A percentile compares a stretch with the other conserved stretches of the same genome.
These are phyloP conservation scores for Rosalia funebris DNA, from an alignment of 2,888 invertebrate species.

Conservation along the genomic window DNA sequence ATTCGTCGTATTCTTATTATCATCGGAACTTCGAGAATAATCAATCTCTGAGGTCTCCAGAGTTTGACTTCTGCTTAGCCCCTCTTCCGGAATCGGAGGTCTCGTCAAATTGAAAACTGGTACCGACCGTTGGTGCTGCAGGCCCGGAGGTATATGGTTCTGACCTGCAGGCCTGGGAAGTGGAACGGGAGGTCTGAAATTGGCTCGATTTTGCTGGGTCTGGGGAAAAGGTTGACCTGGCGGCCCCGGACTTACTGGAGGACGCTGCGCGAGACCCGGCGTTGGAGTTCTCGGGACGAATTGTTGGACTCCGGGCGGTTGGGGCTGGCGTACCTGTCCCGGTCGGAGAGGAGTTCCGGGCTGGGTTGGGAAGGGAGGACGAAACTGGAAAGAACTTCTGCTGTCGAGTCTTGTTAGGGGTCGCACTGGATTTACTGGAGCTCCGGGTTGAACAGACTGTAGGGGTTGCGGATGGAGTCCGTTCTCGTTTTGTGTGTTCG, in stretches of 20 bases:
- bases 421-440: conserved; percentile 49
- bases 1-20: conserved; percentile 48
- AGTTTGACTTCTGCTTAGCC: conserved; percentile 53
- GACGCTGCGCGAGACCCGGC: conserved; percentile 55
- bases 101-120: conserved; percentile 45
- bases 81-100: conserved; percentile 43
- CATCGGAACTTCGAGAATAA: conserved; percentile 62
- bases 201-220: conserved; percentile 44
- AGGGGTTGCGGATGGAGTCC: conserved; percentile 26
- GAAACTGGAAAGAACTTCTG: conserved; percentile 57
- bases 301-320: conserved; percentile 48
- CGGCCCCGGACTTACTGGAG: conserved; percentile 48
- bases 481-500: conserved; percentile 28
- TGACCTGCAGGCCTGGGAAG: conserved; percentile 65
- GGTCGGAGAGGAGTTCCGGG: conserved; percentile 56
- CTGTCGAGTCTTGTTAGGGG: conserved; percentile 65
- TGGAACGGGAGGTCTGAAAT: conserved; percentile 64
- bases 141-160: conserved; percentile 48
- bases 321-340: conserved; percentile 40
- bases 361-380: conserved; percentile 54
- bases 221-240: conserved; percentile 40
- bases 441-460: conserved; percentile 1
- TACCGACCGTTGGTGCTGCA: conserved; percentile 54
- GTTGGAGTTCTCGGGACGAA: conserved; percentile 48
- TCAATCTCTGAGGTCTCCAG: conserved; percentile 58